Evolutionary conservation across 1,140 invertebrate genomes (phyloP), one percentile per base, ranked within the genome.

Genomic region (Cotesia typhae): DNA sequence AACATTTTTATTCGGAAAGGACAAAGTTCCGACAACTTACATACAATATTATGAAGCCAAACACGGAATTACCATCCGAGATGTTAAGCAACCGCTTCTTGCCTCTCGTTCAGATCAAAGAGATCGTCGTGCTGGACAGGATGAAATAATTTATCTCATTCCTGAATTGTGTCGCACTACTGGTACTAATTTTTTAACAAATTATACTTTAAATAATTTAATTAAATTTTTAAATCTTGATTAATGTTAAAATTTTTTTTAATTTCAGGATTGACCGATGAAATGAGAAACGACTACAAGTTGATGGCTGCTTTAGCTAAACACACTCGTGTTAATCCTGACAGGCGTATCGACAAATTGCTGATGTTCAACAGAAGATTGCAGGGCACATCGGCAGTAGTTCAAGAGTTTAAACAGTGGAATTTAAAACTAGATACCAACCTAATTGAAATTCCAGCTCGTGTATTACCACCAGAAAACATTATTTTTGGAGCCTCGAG

Each of bases 41-140:
- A 71, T 90, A 1, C 91, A 97, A 2, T 98, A 98, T 84, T 98
- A 97, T 75, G 89, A 90, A 79, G 88, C 88, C n/a, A 89, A 90
- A 69, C 94, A 94, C 75, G 83, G 89, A 10, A 88, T 93, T 10
- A 77, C 68, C 0, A 92, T 94, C 55, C 71, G 77, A 0, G 84
- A 92, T 38, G 4, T 55, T 0, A 77, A 83, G 0, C 93, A 94
- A 73, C 92, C 93, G 0, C 70, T 94, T 79, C 83, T 92, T 2
- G 84, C 94, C 0, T 90, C 90, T 0, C 87, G 86, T 6, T 83
- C 90, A 0, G 92, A 90, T 80, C 81, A 88, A 0, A 89, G 89
- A 55, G 91, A 93, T 66, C 88, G 91, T 20, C 88, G 91, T 61
- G 89, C 89, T 12, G 92, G 90, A 0, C 78, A 86, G 79, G 79